Percentiles rank a stretch among this genome's conserved stretches.
phyloP scores from a whole-genome alignment of 2,113 vertebrate genomes.

The Turnix velox region DNA sequence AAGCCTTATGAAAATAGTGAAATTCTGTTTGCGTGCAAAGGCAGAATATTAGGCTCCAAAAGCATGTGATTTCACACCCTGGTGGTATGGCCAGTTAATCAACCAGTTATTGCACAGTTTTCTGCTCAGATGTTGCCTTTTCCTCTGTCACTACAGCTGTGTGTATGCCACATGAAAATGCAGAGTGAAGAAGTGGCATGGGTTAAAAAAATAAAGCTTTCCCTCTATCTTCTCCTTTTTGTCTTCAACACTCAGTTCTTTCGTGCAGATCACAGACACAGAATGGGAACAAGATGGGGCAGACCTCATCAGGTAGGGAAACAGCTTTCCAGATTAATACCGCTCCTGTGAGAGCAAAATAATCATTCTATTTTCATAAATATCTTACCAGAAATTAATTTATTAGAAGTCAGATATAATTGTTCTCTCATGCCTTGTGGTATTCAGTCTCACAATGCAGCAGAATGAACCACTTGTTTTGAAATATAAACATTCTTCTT shows the following conservation, averaged over 20 bases:
- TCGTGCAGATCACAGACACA: background rate
- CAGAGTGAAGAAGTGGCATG: background rate
- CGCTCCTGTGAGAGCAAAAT: background rate
- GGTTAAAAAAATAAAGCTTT: background rate
- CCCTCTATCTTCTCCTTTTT: background rate
- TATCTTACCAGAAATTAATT: background rate
- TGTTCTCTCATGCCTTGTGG: background rate
- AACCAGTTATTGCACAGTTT: background rate
- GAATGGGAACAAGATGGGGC: background rate
- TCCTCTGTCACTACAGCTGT: background rate
- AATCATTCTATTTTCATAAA: background rate
- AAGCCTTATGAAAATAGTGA: background rate
- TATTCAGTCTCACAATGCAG: background rate
- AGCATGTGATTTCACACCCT: background rate
- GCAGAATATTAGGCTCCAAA: background rate
- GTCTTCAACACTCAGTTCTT: background rate
- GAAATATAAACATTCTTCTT: background rate
- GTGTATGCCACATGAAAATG: background rate
- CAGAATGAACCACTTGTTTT: background rate
- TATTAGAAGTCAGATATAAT: background rate
- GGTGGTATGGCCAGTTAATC: background rate
- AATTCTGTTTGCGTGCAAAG: background rate
- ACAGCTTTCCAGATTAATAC: background rate
- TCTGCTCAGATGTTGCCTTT: background rate
- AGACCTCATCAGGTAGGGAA: background rate